Evolutionary conservation across 1,140 invertebrate genomes (phyloP), one percentile per base, ranked within the genome.

Genomic region (Caenorhabditis latens): DNA sequence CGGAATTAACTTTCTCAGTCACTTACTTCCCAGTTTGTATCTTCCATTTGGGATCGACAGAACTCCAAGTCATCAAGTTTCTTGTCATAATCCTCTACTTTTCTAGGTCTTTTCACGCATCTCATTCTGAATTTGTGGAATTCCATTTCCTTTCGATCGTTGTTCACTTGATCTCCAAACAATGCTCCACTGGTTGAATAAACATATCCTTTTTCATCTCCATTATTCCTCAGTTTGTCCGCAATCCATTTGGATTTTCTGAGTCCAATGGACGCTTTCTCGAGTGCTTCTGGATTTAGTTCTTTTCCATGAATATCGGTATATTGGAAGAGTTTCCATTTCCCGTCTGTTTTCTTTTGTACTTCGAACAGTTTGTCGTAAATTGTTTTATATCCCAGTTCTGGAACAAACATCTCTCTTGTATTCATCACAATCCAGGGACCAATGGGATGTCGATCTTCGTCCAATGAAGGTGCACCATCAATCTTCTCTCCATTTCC

Each of bases 361-460:
- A 90, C 24, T 89, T 90, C 90, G 21, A 90, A 90, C 19, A 48
- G 89, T 85, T 91, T 90, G 53, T 90, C 90, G 24, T 90, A 84
- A 24, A 90, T 82, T 55, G 84, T 87, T n/a, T 67, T 24, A 32
- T 84, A 53, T 32, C 90, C 90, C 4, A 87, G 85, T 71, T 90
- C 87, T 24, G 89, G 87, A 43, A 90, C 89, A 61, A 87, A 90
- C 90, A 91, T 90, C 32, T 91, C 90, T 57, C 91, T 90, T 7
- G 63, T 67, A 21, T 67, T 85, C 61, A 85, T 67, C 19, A 67
- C 61, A 42, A 65, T 19, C 58, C 58, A 85, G 13, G 43, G 43
- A 40, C 84, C 57, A 84, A 84, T 32, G 7, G 42, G 13, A 58
- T 6, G 42, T 55, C 57, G 43, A 32, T 32, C 40, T 16, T 83